Conservation (phyloP, 2,113 vertebrate genomes). For the Charina bottae region DNA sequence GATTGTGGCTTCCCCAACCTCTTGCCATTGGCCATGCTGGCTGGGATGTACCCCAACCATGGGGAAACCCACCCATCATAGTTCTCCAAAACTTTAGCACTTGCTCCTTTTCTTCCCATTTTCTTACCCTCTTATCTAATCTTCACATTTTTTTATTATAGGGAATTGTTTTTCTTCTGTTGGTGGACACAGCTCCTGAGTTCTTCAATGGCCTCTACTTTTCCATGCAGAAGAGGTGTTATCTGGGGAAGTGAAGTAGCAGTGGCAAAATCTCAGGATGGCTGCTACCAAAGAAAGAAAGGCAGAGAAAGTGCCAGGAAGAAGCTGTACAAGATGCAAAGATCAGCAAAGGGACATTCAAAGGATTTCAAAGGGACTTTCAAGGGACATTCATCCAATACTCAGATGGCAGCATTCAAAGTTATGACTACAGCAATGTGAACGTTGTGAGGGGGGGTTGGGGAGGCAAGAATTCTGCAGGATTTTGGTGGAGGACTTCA, state of each 20-base stretch:
- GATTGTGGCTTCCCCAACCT: neutral
- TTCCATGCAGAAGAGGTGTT: neutral
- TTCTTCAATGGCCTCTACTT: neutral
- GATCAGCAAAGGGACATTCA: neutral
- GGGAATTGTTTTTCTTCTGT: conserved; percentile 12
- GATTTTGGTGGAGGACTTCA: neutral
- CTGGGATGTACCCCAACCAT: neutral
- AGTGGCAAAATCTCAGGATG: neutral
- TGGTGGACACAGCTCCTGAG: neutral
- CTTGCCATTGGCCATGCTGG: neutral
- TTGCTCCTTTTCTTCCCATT: neutral
- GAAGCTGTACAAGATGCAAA: neutral
- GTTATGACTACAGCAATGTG: neutral
- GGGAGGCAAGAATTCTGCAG: neutral
- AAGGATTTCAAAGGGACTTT: neutral
- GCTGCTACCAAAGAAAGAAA: neutral
- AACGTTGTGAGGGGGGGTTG: conserved; percentile 1
- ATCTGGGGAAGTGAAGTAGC: conserved; percentile 9
- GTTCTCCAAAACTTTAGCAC: neutral
- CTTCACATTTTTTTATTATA: conserved; percentile 14
- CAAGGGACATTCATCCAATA: neutral
- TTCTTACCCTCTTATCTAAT: conserved; percentile 1
- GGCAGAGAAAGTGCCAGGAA: neutral
- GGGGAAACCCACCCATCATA: neutral
- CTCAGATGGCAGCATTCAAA: neutral